Base-by-base conservation (phyloP, 2,113 vertebrate species). In the Scalopus aquaticus region DNA sequence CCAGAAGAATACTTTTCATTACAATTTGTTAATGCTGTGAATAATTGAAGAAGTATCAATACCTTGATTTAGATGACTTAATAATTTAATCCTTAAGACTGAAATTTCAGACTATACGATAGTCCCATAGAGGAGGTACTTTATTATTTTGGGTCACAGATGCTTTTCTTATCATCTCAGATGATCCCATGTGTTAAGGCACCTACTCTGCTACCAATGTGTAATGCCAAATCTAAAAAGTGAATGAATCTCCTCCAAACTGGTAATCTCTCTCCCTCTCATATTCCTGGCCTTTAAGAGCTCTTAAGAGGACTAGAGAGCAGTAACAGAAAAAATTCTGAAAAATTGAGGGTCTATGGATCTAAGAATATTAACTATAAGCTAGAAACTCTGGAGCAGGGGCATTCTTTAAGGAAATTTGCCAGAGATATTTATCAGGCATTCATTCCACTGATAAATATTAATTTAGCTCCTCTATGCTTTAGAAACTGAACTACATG, bases 51-150 rank as follows among this genome's bases (percentile, higher is more conserved):
- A 81, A 88, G 88, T 86, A 86, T 78, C 32, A 89, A 78, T 10
- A 42, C 73, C 82, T 89, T 77, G 56, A 92, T 60, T 9, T 54
- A 81, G 93, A 51, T 78, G 56, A 67, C n/a, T 96, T 80, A 95
- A 81, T 81, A 82, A 92, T 79, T 83, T 81, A 95, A 90, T 90
- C 58, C 62, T 62, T 90, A 83, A 69, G 56, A 90, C 76, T 64
- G 89, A 79, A 92, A 95, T 87, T 62, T 94, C 93, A 90, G 76
- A 11, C 6, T 19, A 69, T 12, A 5, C 12, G 30, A 77, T 73
- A 54, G 32, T 46, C 6, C 37, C 54, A n/a, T 74, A 62, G 58
- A 79, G 65, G 76, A 49, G 54, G 24, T 56, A 56, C 7, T 22
- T 56, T 56, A n/a, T 56, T 56, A 3, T 62, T 80, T 80, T 91